Evolutionary conservation across 2,113 vertebrate species (phyloP), one percentile per base, ranked within the genome.

Genomic region (Sturnira hondurensis): DNA sequence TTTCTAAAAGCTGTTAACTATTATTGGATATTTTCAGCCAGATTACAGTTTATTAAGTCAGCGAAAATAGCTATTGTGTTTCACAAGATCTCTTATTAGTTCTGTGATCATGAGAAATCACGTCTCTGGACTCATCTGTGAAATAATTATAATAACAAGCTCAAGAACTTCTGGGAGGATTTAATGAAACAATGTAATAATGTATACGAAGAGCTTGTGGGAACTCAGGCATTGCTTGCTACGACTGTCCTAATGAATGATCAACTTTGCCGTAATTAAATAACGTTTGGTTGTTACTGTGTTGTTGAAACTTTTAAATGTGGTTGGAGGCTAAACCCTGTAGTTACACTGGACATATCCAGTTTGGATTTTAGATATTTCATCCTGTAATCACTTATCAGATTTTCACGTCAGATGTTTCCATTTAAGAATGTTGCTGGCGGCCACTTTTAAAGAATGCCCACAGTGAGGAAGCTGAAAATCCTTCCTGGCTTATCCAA

Each of bases 131-230:
- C 22, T 78, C 12, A 67, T 95, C 45, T 93, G 12, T 45, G 89
- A 89, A 58, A 52, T 87, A 68, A 95, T 89, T 56, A n/a, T 20
- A 22, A 33, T 65, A 41, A 38, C 24, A 77, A 86, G 41, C 24
- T 78, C 54, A 88, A 71, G 20, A 41, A 87, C 38, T 92, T 67
- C 41, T 94, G 31, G 92, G 87, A 68, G 8, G 61, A 85, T 85
- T 90, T 97, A 96, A 83, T 87, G 31, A 77, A 83, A 83, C 88
- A 70, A 84, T 61, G 2, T n/a, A 50, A 83, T 91, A 76, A 84
- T 61, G 2, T 31, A 50, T 91, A 17, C 91, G 50, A 93, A 56
- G 24, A 90, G 19, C 33, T 13, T n/a, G 2, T 54, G 67, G 76
- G 56, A 78, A 22, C 73, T 95, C n/a, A 94, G 9, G 71, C 19